phyloP scores from a whole-genome alignment of 2,888 invertebrate genomes.

The Harpalus rufipes region DNA sequence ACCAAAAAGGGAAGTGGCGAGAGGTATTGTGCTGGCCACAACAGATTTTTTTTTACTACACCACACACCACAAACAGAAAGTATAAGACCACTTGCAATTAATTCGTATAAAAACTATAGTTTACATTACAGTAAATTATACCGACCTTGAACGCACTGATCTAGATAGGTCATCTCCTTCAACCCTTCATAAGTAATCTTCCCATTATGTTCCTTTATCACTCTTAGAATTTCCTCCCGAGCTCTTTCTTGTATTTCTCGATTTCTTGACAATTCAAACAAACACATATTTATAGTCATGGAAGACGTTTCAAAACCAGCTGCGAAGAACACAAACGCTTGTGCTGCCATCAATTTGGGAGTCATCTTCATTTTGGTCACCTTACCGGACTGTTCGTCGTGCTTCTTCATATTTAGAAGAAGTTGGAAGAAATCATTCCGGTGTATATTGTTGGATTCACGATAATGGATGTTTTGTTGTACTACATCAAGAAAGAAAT shows the following conservation, averaged over 20 bases:
- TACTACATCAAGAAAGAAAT: slow-evolving; percentile 56
- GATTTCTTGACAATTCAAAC: slow-evolving; percentile 61
- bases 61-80: no score
- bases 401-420: slow-evolving; percentile 59
- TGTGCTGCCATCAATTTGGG: slow-evolving; percentile 59
- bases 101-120: no score
- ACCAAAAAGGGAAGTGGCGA: no score
- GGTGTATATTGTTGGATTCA: slow-evolving; percentile 45
- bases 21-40: no score
- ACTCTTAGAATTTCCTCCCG: slow-evolving; percentile 59
- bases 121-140: no score
- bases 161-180: slow-evolving; percentile 59
- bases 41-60: no score
- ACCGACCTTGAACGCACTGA: slow-evolving; percentile 41
- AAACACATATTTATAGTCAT: slow-evolving; percentile 64
- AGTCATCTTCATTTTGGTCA: slow-evolving; percentile 49
- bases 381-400: slow-evolving; percentile 36
- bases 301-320: slow-evolving; percentile 67
- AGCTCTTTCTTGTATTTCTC: slow-evolving; percentile 61
- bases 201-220: slow-evolving; percentile 61
- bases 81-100: no score
- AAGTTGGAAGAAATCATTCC: slow-evolving; percentile 59
- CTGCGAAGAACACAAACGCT: slow-evolving; percentile 66
- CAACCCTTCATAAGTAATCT: slow-evolving; percentile 58
- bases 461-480: slow-evolving; percentile 55